Evolutionary conservation across 2,113 vertebrate genomes (phyloP), one percentile per base, ranked within the genome.

Genomic region (Ciconia maguari): DNA sequence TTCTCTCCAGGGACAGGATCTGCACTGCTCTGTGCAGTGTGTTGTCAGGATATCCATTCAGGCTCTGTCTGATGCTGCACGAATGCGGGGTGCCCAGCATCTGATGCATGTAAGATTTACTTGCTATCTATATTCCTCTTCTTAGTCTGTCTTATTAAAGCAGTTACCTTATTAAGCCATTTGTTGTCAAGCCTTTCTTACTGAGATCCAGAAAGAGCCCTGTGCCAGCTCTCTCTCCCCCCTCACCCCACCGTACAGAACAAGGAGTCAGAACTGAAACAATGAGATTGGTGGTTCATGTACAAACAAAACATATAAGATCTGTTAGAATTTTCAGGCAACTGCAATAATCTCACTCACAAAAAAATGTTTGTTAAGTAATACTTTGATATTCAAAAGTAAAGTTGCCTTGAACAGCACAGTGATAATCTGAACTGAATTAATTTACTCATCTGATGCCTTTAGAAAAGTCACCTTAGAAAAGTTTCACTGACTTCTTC

Each of bases 21-120:
- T 12, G 13, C 3, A 13, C 24, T 36, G 16, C n/a, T 90, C 24
- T 44, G 44, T 0, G 0, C 58, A 64, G n/a, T 5, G 14, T 0
- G 0, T 21, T 1, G 0, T 5, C 5, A 10, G 29, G 41, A 87
- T 84, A 80, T 61, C 22, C n/a, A 32, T 46, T 51, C 26, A 65
- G 49, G 24, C 13, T 70, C n/a, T 8, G 3, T 14, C 26, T 2
- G 3, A 6, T 6, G 11, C 19, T 46, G 52, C 25, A 32, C 0
- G 2, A 65, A 72, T 1, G 3, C 1, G 11, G 11, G 11, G 22
- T 25, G 19, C 11, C 9, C 13, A 64, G 41, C 15, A 38, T 1
- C 1, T 16, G 25, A 65, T 18, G 13, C 6, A 55, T 14, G 25
- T 5, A 42, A 61, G 51, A 48, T 52, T 62, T 58, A 58, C 44